These are phyloP conservation scores for Hylyphantes graminicola DNA, from an alignment of 1,140 invertebrate species.

Conservation along the genomic window DNA sequence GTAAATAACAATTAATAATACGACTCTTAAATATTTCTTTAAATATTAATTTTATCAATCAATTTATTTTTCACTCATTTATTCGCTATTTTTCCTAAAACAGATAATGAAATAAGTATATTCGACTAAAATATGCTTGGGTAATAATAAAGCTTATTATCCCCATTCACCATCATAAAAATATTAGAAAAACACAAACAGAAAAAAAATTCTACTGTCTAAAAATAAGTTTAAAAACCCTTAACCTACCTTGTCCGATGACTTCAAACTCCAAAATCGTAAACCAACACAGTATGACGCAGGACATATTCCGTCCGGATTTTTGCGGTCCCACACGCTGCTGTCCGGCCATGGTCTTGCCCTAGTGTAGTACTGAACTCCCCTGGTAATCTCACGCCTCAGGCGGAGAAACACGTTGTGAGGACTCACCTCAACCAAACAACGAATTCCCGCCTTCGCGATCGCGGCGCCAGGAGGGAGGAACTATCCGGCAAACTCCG, in stretches of 20 bases:
- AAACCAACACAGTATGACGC: conserved; percentile 48
- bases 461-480: conserved; percentile 33
- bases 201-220: neutral
- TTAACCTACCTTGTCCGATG: conserved; percentile 35
- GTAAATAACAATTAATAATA: too few species aligned
- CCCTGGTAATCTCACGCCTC: conserved; percentile 36
- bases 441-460: conserved; percentile 51
- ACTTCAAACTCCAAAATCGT: conserved; percentile 31
- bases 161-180: neutral
- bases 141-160: neutral
- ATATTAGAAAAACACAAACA: neutral
- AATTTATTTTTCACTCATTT: too few species aligned
- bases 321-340: conserved; percentile 38
- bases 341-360: conserved; percentile 15
- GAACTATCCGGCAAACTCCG: conserved; percentile 7
- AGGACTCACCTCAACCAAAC: conserved; percentile 34
- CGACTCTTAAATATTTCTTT: too few species aligned
- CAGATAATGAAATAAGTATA: too few species aligned
- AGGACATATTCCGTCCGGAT: conserved; percentile 37
- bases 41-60: too few species aligned
- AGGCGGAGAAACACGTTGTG: conserved; percentile 51
- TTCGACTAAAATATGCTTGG: too few species aligned
- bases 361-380: conserved; percentile 7
- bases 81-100: too few species aligned
- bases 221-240: neutral